Percentiles rank a stretch among this genome's conserved stretches.
Evolutionary conservation across 2,113 vertebrate genomes (phyloP).

Genomic region (Hippocampus abdominalis): DNA sequence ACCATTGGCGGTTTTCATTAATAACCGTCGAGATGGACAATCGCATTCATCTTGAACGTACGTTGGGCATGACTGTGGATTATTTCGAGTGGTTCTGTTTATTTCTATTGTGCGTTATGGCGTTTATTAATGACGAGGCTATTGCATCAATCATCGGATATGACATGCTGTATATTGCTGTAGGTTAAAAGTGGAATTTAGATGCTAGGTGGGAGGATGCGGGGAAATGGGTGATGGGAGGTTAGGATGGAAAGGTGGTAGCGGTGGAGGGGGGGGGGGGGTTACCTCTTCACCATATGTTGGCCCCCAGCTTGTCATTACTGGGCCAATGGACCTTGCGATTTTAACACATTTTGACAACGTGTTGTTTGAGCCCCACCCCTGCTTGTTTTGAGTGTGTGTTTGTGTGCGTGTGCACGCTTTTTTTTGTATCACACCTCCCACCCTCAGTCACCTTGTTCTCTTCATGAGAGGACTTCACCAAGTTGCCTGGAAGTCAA

Average conservation of each 20-base stretch:
- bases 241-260: background rate
- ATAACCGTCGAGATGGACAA: no score
- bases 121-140: no score
- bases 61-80: no score
- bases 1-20: no score
- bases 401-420: background rate
- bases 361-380: constrained; percentile 76
- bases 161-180: background rate
- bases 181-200: no score
- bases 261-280: background rate
- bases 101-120: no score
- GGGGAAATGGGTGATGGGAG: constrained; percentile 5
- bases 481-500: constrained; percentile 57
- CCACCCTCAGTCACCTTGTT: constrained; percentile 72
- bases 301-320: constrained; percentile 77
- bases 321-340: constrained; percentile 67
- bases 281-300: constrained; percentile 71
- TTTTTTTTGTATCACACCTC: constrained; percentile 35
- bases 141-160: no score
- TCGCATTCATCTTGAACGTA: no score
- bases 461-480: constrained; percentile 40
- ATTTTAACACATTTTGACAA: constrained; percentile 83
- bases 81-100: no score
- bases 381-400: constrained; percentile 48
- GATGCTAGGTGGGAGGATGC: background rate